phyloP scores from a whole-genome alignment of 2,113 vertebrate genomes.

The Dromas ardeola region DNA sequence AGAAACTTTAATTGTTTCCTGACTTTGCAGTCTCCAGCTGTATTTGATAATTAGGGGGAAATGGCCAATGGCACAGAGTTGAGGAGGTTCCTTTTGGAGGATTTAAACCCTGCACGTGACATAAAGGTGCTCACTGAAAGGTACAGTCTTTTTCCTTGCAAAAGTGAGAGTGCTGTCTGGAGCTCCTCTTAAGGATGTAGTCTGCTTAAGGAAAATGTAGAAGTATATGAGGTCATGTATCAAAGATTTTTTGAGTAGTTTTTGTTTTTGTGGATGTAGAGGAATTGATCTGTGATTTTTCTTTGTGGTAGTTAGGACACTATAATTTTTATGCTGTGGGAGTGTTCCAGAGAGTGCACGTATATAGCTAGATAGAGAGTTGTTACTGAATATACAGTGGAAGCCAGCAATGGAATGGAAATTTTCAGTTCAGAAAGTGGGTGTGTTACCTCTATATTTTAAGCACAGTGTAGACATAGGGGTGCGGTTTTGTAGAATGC shows the following conservation, averaged over 20 bases:
- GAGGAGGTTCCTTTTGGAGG: not conserved
- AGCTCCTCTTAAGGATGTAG: not conserved
- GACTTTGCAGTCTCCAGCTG: not conserved
- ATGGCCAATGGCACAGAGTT: not conserved
- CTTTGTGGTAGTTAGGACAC: not conserved
- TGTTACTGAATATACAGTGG: not conserved
- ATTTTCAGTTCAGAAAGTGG: not conserved
- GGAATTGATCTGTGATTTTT: not conserved
- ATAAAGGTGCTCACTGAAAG: not conserved
- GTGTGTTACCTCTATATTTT: not conserved
- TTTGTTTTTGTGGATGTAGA: not conserved
- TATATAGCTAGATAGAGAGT: not conserved
- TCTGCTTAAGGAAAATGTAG: not conserved
- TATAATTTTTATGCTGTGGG: not conserved
- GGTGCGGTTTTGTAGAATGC: not conserved
- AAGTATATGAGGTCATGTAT: not conserved
- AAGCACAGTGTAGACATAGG: not conserved
- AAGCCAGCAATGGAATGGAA: not conserved
- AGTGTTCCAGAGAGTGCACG: not conserved
- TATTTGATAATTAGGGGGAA: not conserved
- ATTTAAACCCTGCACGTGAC: rapidly evolving
- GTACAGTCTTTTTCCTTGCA: not conserved
- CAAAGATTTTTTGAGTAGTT: not conserved
- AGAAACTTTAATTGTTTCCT: too few relatives aligned
- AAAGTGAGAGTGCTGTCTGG: not conserved